Conservation (phyloP, 2,888 invertebrate species). For the Athalia cordata region DNA sequence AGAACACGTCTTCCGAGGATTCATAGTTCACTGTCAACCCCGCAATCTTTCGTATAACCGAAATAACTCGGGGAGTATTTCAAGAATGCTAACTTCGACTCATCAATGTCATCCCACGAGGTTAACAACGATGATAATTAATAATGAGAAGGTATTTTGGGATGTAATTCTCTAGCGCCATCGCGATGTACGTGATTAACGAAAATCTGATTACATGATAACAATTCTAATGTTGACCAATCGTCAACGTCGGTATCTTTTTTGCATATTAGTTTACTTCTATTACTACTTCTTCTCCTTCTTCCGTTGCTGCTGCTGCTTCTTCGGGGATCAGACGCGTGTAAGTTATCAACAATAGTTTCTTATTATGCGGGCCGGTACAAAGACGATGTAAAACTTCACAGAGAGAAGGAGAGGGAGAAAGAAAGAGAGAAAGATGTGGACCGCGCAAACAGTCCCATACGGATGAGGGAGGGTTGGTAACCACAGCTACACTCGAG, state of each 20-base stretch:
- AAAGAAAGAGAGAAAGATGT: background rate
- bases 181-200: too few relatives aligned
- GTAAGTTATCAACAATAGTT: conserved; percentile 41
- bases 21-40: conserved; percentile 28
- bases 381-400: conserved; percentile 14
- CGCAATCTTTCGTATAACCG: background rate
- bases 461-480: background rate
- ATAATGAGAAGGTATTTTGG: too few relatives aligned
- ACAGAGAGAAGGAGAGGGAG: background rate
- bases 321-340: background rate
- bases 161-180: too few relatives aligned
- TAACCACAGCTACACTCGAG: conserved; percentile 4
- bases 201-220: too few relatives aligned
- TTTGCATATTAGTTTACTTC: too few relatives aligned
- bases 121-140: too few relatives aligned
- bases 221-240: too few relatives aligned
- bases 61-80: background rate
- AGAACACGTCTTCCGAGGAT: background rate
- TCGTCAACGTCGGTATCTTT: too few relatives aligned
- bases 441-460: background rate
- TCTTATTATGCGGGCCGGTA: conserved; percentile 33
- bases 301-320: too few relatives aligned
- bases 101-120: background rate
- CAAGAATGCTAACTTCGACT: background rate
- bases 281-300: too few relatives aligned